Conservation (phyloP, 2,888 invertebrate species). For the Thecophora atra region DNA sequence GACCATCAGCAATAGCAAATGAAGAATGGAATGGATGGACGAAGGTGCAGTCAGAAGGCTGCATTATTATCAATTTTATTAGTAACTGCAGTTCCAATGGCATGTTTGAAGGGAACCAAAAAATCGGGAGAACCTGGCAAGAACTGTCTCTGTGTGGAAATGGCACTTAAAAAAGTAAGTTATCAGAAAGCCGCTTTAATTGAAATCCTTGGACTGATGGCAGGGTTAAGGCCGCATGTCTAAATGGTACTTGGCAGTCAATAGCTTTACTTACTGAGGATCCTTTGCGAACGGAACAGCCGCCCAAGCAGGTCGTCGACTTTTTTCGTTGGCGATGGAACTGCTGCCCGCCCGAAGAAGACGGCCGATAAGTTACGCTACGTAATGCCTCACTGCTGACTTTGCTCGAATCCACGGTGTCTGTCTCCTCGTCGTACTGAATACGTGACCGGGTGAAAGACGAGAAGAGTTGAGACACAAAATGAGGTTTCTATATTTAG, state of each 20-base stretch:
- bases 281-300: slow-evolving; percentile 78
- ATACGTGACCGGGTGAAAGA: not conserved
- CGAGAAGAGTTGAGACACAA: slow-evolving; percentile 22
- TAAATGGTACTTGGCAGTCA: not conserved
- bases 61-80: too few species aligned
- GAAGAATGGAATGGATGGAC: too few species aligned
- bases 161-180: too few species aligned
- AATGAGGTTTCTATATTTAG: slow-evolving; percentile 21
- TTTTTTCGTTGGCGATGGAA: slow-evolving; percentile 59
- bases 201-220: too few species aligned
- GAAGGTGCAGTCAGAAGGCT: too few species aligned
- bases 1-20: too few species aligned
- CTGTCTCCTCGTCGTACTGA: slow-evolving; percentile 67
- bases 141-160: too few species aligned
- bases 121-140: too few species aligned
- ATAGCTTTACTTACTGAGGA: slow-evolving; percentile 78
- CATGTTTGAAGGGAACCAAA: too few species aligned
- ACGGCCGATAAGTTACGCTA: slow-evolving; percentile 75
- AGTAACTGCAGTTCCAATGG: too few species aligned
- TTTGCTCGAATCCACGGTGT: slow-evolving; percentile 68
- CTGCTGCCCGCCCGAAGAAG: slow-evolving; percentile 51
- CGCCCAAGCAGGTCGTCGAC: slow-evolving; percentile 76
- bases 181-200: too few species aligned
- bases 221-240: too few species aligned
- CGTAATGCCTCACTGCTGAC: slow-evolving; percentile 68